Evolutionary conservation across 2,888 invertebrate species (phyloP).

Genomic region (Cartodere bifasciata): DNA sequence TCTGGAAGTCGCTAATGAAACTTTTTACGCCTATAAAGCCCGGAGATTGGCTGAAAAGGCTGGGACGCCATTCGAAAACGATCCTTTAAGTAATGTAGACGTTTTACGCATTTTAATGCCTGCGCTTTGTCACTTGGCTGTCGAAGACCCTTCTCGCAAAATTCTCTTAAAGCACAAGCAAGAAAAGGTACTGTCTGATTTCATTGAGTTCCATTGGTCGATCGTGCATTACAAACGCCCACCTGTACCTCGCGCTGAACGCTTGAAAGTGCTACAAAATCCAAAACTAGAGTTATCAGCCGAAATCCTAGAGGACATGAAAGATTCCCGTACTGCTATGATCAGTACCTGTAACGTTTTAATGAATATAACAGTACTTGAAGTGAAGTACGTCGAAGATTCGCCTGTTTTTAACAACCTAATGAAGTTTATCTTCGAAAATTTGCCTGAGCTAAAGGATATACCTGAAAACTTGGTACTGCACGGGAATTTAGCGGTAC

Average conservation of each 20-base stretch:
- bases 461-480: constrained; percentile 73
- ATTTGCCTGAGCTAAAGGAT: constrained; percentile 72
- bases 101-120: constrained; percentile 73
- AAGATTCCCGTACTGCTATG: constrained; percentile 72
- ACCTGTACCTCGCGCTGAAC: constrained; percentile 66
- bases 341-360: constrained; percentile 82
- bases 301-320: constrained; percentile 66
- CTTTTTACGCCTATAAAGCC: constrained; percentile 60
- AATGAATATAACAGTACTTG: constrained; percentile 84
- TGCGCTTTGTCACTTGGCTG: constrained; percentile 79
- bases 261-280: constrained; percentile 59
- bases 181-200: constrained; percentile 69
- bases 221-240: constrained; percentile 78
- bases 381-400: constrained; percentile 70
- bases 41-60: constrained; percentile 55
- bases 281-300: constrained; percentile 65
- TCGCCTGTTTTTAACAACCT: constrained; percentile 65
- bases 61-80: constrained; percentile 34
- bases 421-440: constrained; percentile 73
- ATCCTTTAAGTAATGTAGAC: constrained; percentile 42
- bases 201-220: constrained; percentile 73
- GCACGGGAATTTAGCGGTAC: constrained; percentile 71
- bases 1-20: constrained; percentile 66
- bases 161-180: constrained; percentile 65
- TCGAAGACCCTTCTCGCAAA: constrained; percentile 77